Evolutionary conservation across 2,113 vertebrate genomes (phyloP).

Genomic region (Misgurnus mizolepis): DNA sequence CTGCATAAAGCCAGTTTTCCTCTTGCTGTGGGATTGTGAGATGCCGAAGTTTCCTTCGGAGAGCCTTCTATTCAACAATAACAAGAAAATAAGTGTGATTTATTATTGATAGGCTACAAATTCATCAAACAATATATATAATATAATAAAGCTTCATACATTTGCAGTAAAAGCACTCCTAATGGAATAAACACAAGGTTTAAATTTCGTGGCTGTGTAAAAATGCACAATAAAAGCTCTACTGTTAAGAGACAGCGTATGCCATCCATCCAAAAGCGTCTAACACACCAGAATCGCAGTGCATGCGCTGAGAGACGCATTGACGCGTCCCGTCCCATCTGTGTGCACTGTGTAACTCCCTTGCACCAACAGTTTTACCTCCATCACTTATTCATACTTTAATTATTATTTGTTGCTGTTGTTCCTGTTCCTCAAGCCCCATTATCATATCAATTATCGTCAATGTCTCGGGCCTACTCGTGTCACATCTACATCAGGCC

Average conservation of each 20-base stretch:
- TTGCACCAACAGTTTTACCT: constrained; percentile 71
- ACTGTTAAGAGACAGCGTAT: not conserved
- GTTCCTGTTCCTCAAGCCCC: constrained; percentile 64
- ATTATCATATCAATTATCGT: constrained; percentile 80
- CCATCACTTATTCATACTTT: constrained; percentile 74
- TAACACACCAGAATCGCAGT: not conserved
- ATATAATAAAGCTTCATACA: not conserved
- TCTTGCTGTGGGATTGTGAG: too few species aligned
- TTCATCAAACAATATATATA: too few species aligned
- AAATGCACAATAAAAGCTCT: constrained; percentile 1
- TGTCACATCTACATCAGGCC: constrained; percentile 74
- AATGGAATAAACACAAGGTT: not conserved
- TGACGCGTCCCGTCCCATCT: constrained; percentile 15
- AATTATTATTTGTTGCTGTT: constrained; percentile 74
- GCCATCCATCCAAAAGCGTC: not conserved
- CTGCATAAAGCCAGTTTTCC: too few species aligned
- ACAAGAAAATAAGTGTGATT: not conserved
- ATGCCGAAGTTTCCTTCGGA: not conserved
- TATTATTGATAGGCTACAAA: not conserved
- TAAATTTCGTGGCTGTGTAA: constrained; percentile 16
- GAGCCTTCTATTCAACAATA: not conserved
- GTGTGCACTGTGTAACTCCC: constrained; percentile 48
- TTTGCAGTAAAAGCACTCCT: constrained; percentile 1
- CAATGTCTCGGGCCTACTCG: constrained; percentile 74
- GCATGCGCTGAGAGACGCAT: not conserved